Evolutionary conservation across 1,140 invertebrate genomes (phyloP).

Genomic region (Caenorhabditis tropicalis): DNA sequence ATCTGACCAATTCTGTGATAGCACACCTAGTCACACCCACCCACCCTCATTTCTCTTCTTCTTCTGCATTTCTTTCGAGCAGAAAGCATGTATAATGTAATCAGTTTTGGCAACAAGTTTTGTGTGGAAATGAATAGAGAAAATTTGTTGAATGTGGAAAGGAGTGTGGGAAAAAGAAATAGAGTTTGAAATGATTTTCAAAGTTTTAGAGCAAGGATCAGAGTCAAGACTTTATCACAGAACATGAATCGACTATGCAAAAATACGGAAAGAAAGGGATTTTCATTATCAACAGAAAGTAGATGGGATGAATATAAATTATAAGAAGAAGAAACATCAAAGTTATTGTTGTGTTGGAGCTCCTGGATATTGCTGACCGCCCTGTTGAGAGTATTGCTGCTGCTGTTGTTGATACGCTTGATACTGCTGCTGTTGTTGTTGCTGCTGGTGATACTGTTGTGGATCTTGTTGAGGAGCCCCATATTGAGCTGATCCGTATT

Average conservation of each 20-base stretch:
- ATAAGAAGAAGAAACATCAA: neutral
- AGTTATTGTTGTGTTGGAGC: neutral
- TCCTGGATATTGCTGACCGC: neutral
- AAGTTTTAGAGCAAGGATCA: neutral
- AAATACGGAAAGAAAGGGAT: neutral
- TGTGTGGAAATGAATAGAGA: neutral
- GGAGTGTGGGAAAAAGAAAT: neutral
- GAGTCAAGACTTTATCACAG: conserved; percentile 7
- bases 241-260: neutral
- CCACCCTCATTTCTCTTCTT: no score
- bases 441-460: neutral
- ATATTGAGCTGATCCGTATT: neutral
- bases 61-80: neutral
- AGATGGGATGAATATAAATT: neutral
- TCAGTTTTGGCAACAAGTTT: conserved; percentile 7
- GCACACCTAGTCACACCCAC: neutral
- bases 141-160: neutral
- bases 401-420: conserved; percentile 5
- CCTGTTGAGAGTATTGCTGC: neutral
- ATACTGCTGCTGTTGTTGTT: neutral
- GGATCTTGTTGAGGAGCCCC: neutral
- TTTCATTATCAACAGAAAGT: conserved; percentile 13
- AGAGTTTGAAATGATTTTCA: neutral
- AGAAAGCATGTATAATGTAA: neutral
- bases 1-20: neutral